phyloP scores from a whole-genome alignment of 2,113 vertebrate genomes.

The Rhipidura dahli region DNA sequence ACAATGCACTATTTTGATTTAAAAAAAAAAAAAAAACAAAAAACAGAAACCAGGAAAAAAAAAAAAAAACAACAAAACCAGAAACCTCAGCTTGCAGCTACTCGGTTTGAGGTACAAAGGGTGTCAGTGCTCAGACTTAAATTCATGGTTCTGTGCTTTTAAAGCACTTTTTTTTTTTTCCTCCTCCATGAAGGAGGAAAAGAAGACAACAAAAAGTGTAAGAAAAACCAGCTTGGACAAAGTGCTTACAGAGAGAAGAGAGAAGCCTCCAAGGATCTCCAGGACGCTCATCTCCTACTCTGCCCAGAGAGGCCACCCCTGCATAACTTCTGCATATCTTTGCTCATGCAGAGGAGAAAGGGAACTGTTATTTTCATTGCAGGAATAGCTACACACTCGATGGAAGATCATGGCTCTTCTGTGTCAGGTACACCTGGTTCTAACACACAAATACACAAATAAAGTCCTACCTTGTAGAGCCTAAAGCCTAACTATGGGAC shows the following conservation, averaged over 20 bases:
- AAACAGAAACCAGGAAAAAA: neutral
- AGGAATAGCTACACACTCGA: accelerated
- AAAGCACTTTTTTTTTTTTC: neutral
- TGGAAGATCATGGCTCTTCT: neutral
- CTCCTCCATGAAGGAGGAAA: no score
- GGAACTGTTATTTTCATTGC: neutral
- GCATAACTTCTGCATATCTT: neutral
- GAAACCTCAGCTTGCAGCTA: neutral
- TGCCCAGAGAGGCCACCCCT: no score
- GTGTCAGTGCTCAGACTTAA: neutral
- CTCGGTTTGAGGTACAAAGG: neutral
- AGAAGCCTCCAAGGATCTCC: neutral
- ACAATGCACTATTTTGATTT: neutral
- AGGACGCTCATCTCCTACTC: neutral
- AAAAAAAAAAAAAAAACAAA: neutral
- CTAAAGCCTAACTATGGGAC: neutral
- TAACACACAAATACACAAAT: neutral
- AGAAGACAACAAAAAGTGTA: neutral
- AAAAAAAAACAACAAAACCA: neutral
- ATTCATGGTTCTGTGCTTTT: neutral
- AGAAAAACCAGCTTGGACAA: neutral
- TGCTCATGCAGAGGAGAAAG: neutral
- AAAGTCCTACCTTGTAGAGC: neutral
- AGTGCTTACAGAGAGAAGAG: neutral
- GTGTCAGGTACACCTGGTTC: accelerated